Evolutionary conservation across 1,140 invertebrate species (phyloP).

Genomic region (Drosophila littoralis): DNA sequence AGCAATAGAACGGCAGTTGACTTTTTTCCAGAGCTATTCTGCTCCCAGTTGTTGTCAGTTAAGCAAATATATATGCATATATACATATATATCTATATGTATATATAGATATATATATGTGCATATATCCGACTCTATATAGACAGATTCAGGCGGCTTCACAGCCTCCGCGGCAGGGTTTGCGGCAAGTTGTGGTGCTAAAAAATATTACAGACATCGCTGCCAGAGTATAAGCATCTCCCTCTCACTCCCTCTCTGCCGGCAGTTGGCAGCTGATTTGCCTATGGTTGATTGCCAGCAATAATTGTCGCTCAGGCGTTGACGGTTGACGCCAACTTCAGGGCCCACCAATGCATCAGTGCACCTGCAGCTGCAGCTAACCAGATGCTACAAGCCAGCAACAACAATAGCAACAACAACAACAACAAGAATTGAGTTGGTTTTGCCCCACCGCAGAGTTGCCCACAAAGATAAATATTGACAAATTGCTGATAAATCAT

Average conservation of each 20-base stretch:
- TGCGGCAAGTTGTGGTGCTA: constrained; percentile 8
- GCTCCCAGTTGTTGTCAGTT: neutral
- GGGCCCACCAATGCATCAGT: constrained; percentile 36
- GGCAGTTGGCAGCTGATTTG: constrained; percentile 6
- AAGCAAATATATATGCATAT: neutral
- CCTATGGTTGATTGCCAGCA: constrained; percentile 65
- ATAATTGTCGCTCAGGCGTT: constrained; percentile 77
- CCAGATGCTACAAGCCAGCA: constrained; percentile 9
- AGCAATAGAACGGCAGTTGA: constrained; percentile 78
- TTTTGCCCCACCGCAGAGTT: constrained; percentile 13
- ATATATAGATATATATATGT: neutral
- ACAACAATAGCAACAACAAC: constrained; percentile 14
- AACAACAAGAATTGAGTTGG: constrained; percentile 10
- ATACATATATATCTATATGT: constrained; percentile 3
- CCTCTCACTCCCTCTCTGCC: neutral
- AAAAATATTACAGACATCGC: constrained; percentile 24
- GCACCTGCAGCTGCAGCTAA: constrained; percentile 37
- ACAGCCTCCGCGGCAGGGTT: neutral
- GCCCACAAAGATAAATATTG: constrained; percentile 33
- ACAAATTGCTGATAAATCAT: constrained; percentile 43
- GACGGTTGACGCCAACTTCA: constrained; percentile 62
- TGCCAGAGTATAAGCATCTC: neutral
- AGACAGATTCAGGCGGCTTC: neutral
- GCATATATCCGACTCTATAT: neutral
- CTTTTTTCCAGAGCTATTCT: constrained; percentile 49